Conservation (phyloP, 2,113 vertebrate genomes). For the Peromyscus californicus region DNA sequence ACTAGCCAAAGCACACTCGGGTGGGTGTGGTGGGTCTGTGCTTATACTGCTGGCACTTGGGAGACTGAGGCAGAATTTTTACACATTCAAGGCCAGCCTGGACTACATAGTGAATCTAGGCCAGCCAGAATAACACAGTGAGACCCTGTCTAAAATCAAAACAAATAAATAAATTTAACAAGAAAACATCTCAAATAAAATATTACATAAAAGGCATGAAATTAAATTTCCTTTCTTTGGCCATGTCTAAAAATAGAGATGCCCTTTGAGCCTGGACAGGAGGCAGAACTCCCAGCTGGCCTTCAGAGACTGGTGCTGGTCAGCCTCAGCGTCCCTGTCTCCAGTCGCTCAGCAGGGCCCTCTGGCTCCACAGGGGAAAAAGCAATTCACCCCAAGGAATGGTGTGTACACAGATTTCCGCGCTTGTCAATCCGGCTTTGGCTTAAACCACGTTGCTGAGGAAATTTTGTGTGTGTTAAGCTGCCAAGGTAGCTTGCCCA, state of each 20-base stretch:
- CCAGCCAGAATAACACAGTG: not conserved
- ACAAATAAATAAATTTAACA: not conserved
- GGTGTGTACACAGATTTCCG: not conserved
- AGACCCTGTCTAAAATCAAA: not conserved
- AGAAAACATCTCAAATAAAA: not conserved
- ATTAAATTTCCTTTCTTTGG: constrained; percentile 25
- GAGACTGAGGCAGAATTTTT: not conserved
- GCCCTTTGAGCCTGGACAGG: not conserved
- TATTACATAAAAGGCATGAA: not conserved
- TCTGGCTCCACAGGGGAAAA: not conserved
- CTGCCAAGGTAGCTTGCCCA: not conserved
- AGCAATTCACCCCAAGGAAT: not conserved
- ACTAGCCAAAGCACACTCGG: not conserved
- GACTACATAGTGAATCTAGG: not conserved
- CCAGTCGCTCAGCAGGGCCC: not conserved
- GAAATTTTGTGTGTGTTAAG: not conserved
- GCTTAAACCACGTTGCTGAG: not conserved
- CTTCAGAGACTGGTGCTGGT: not conserved
- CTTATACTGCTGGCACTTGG: not conserved
- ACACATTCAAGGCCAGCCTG: not conserved
- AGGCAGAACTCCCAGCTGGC: not conserved
- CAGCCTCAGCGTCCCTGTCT: not conserved
- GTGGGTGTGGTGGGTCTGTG: not conserved
- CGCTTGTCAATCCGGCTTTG: not conserved
- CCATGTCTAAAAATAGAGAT: constrained; percentile 27